Evolutionary conservation across 2,888 invertebrate species (phyloP).

Genomic region (Cancer borealis): DNA sequence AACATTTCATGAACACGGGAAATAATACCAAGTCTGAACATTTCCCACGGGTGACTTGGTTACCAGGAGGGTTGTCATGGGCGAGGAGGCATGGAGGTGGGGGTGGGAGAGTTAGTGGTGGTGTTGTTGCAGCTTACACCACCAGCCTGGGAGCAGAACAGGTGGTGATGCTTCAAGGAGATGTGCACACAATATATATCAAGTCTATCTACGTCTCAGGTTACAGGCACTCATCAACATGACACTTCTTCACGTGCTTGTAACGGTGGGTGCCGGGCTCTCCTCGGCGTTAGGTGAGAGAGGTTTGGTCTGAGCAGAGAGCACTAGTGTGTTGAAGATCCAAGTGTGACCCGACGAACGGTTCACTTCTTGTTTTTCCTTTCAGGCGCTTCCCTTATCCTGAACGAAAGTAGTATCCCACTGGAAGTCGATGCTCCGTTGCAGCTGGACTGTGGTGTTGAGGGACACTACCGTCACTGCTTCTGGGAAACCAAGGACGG

Average conservation of each 20-base stretch:
- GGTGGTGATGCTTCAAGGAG: background rate
- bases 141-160: background rate
- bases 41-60: too few relatives aligned
- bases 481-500: background rate
- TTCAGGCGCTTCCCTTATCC: background rate
- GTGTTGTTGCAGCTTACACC: background rate
- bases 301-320: background rate
- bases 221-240: background rate
- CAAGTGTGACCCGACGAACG: background rate
- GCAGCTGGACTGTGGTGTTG: background rate
- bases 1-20: too few relatives aligned
- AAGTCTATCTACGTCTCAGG: background rate
- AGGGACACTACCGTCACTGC: background rate
- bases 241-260: background rate
- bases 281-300: background rate
- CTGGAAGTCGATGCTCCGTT: background rate
- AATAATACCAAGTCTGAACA: too few relatives aligned
- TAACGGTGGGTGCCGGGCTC: background rate
- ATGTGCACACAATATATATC: background rate
- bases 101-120: too few relatives aligned
- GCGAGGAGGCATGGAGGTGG: too few relatives aligned
- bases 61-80: too few relatives aligned
- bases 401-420: background rate
- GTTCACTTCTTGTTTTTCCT: background rate
- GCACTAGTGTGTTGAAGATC: background rate